Conservation (phyloP, 2,888 invertebrate genomes). For the Prosopocoilus inquinatus region DNA sequence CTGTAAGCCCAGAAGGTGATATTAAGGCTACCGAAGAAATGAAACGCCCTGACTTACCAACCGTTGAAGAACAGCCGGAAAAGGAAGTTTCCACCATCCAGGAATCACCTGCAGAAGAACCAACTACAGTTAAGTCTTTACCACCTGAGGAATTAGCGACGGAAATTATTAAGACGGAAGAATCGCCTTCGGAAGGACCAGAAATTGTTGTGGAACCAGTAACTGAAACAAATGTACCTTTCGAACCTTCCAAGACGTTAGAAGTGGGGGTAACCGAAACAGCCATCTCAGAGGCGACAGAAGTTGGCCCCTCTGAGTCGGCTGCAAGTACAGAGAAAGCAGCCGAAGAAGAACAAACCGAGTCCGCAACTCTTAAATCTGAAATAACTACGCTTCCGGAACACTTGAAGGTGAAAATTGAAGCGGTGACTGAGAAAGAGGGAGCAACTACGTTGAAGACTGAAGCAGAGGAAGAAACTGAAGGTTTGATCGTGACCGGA, state of each 20-base stretch:
- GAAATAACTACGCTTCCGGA: background rate
- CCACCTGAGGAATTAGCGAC: background rate
- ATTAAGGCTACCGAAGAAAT: background rate
- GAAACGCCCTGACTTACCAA: too few relatives aligned
- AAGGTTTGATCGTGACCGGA: background rate
- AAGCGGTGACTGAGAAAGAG: background rate
- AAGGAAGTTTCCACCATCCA: too few relatives aligned
- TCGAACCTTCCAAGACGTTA: constrained; percentile 4
- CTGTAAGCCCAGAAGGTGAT: background rate
- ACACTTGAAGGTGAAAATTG: background rate
- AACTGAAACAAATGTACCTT: constrained; percentile 14
- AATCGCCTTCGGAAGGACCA: background rate
- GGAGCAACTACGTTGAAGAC: background rate
- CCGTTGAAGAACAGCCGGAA: too few relatives aligned
- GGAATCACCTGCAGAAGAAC: too few relatives aligned
- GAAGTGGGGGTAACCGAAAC: constrained; percentile 3
- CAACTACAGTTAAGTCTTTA: too few relatives aligned
- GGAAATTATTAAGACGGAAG: background rate
- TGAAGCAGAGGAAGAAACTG: constrained; percentile 3
- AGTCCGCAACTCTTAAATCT: background rate
- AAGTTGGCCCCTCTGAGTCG: constrained; percentile 13
- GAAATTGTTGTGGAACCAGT: too few relatives aligned
- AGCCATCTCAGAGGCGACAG: background rate
- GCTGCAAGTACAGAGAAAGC: constrained; percentile 1
- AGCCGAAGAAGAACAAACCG: background rate